Base-by-base conservation (phyloP, 2,797 vertebrate genomes). In the Cheirogaleus major region DNA sequence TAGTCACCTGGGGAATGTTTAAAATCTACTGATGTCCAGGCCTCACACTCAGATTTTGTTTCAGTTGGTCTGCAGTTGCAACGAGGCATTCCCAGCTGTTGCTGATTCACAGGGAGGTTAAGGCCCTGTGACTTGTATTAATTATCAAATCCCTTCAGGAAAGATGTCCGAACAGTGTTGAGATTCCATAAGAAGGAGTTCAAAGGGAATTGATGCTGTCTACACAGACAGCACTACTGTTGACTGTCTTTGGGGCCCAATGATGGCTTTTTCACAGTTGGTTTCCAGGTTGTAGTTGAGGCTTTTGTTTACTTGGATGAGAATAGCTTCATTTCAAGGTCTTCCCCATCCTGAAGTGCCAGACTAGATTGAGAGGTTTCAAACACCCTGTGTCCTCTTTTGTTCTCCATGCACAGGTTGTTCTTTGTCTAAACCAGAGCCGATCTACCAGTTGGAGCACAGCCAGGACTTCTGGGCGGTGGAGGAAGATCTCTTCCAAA, bases 391-490 rank as follows among this genome's bases (percentile, higher is more conserved):
- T 63, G 10, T 90, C 27, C 17, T 85, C 52, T 41, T 72, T 32
- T 23, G 27, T 17, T 89, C 52, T 91, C 35, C 3, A 0, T 45
- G 20, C 79, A 76, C 61, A 97, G 95, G 87, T 7, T 97, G 52
- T 85, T 32, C 95, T 85, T 32, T 95, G 27, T 82, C 93, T n/a
- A 75, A 84, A 59, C 63, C 79, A 43, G 91, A 95, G 55, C 61
- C 85, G 27, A 81, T 85, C 25, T 48, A 5, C 41, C 8, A n/a
- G 5, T 7, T 65, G 79, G 83, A 76, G 30, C 59, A 43, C 0
- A 70, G n/a, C 7, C 59, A 61, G 4, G 52, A 75, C 8, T 52
- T 38, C 45, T 1, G 10, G 67, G n/a, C 3, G 1, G 13, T 0
- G 12, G 57, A 30, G 61, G 35, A 65, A 50, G 59, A 35, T 7